Evolutionary conservation across 1,140 invertebrate species (phyloP), one percentile per base, ranked within the genome.

Genomic region (Sinella curviseta): DNA sequence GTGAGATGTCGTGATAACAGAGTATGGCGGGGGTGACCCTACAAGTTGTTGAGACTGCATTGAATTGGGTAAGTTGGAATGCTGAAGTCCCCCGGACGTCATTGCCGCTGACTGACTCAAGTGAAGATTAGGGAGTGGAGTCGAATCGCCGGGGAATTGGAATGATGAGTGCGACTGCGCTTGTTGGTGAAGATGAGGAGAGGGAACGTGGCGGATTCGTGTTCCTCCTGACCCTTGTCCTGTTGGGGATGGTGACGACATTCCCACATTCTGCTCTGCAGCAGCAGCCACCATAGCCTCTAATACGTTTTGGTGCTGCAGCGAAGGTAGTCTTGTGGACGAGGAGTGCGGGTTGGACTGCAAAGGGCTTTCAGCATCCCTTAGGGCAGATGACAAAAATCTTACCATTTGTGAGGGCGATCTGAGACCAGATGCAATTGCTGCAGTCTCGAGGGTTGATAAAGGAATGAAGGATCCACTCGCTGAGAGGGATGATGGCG

Each of bases 1-100:
- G 30, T 70, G 65, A 70, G 65, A 31, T 30, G 65, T 31, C 31
- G 65, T 70, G 31, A 70, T 70, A 30, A 70, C 65, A 70, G 65
- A 70, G 65, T 30, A 70, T 30, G 65, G 65, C 12, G 57, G 57
- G 4, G 57, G 26, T 14, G 31, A 70, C 26, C 65, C 30, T n/a
- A 60, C 24, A 3, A 14, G 57, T 60, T 70, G 65, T 70, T 30
- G 65, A 20, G 39, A 48, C 8, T 12, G 8, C 12, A 2, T 1
- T 31, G 65, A 33, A 33, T 70, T 70, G 26, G 65, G 24, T 3
- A 26, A 60, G 65, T 70, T 70, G 28, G 12, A 30, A n/a, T 30
- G 65, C 2, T 31, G 65, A 60, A 24, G 24, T 48, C 39, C 55
- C 3, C 55, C 55, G 3, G 55, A 14, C 24, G 3, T n/a, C 14